A percentile compares a stretch with the other conserved stretches of the same genome.
phyloP scores from a whole-genome alignment of 2,888 invertebrate species.

The Pinctada fucata region DNA sequence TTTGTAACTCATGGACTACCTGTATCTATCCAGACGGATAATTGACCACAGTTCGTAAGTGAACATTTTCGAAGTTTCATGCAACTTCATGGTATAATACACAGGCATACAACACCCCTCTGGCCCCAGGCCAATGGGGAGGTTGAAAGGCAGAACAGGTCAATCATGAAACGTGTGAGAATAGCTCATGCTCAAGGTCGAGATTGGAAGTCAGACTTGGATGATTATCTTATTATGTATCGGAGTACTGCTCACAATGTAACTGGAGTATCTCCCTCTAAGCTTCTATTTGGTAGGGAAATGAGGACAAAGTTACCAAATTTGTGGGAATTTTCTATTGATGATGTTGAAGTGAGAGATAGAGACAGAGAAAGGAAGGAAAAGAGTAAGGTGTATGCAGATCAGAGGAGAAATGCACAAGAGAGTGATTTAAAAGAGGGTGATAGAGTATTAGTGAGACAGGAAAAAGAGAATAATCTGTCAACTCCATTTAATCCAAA shows the following conservation, averaged over 20 bases:
- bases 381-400: conserved; percentile 39
- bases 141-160: conserved; percentile 33
- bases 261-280: conserved; percentile 31
- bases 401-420: conserved; percentile 31
- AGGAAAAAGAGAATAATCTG: conserved; percentile 35
- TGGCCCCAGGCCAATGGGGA: conserved; percentile 48
- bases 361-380: conserved; percentile 30
- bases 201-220: conserved; percentile 36
- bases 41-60: conserved; percentile 44
- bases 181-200: conserved; percentile 33
- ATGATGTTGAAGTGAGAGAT: conserved; percentile 28
- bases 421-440: conserved; percentile 36
- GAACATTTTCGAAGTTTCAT: conserved; percentile 38
- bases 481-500: conserved; percentile 29
- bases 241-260: conserved; percentile 12
- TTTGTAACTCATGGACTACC: conserved; percentile 47
- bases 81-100: conserved; percentile 34
- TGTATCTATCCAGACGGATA: conserved; percentile 46
- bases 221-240: conserved; percentile 36
- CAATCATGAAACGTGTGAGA: conserved; percentile 29
- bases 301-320: conserved; percentile 27
- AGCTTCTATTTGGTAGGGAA: conserved; percentile 25
- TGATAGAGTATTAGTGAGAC: conserved; percentile 36
- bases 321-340: neutral
- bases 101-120: conserved; percentile 41